Evolutionary conservation across 2,113 vertebrate species (phyloP).

Genomic region (Notothenia rossii): DNA sequence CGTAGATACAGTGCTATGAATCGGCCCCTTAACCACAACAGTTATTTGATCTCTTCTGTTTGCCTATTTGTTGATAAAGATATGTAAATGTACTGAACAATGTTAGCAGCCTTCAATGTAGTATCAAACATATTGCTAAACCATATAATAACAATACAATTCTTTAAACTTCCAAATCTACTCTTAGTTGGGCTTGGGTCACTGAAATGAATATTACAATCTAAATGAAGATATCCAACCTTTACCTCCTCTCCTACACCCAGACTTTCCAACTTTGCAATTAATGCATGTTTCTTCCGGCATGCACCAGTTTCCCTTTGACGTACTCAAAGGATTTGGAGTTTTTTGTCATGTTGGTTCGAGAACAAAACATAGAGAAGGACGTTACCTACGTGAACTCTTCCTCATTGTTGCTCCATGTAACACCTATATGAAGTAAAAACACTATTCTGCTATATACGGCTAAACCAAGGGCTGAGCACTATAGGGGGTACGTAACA

Average conservation of each 20-base stretch:
- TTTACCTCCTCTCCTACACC: background rate
- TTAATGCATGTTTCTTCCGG: background rate
- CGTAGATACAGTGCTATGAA: background rate
- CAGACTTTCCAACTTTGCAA: background rate
- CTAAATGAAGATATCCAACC: too few relatives aligned
- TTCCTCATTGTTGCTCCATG: background rate
- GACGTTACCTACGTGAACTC: background rate
- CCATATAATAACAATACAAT: background rate
- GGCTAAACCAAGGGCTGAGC: constrained; percentile 19
- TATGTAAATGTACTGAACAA: background rate
- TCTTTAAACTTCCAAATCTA: too few relatives aligned
- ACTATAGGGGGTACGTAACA: constrained; percentile 4
- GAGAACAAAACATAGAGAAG: background rate
- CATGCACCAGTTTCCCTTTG: background rate
- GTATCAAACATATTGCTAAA: background rate
- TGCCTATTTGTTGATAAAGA: background rate
- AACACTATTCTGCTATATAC: constrained; percentile 8
- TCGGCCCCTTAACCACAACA: too few relatives aligned
- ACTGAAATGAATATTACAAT: too few relatives aligned
- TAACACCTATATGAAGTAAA: constrained; percentile 7
- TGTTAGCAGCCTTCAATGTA: background rate
- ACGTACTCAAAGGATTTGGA: background rate
- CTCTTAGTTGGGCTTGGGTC: too few relatives aligned
- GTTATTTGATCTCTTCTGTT: too few relatives aligned
- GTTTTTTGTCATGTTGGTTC: background rate